Evolutionary conservation across 2,113 vertebrate species (phyloP).

Genomic region (Heterotilapia buettikoferi): DNA sequence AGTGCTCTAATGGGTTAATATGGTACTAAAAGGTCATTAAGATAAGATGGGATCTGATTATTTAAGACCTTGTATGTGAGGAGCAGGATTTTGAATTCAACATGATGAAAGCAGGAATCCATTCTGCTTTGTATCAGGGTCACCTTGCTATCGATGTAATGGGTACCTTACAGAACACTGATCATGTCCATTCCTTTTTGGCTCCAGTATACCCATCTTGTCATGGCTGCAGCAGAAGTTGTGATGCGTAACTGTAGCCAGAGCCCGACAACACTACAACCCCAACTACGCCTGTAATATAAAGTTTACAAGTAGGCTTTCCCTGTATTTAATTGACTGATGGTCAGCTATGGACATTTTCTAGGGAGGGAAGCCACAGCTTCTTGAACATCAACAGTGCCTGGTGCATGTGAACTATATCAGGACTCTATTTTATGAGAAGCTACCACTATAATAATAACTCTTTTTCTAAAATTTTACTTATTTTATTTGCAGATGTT

Average conservation of each 20-base stretch:
- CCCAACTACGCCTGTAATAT: background rate
- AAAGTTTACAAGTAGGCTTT: background rate
- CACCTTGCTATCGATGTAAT: background rate
- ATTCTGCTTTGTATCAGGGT: background rate
- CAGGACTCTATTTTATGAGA: background rate
- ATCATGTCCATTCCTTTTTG: background rate
- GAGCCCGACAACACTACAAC: background rate
- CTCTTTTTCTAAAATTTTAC: background rate
- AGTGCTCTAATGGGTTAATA: accelerated
- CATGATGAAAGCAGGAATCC: background rate
- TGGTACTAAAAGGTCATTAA: accelerated
- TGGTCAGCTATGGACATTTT: background rate
- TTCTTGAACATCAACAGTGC: background rate
- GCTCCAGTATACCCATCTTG: background rate
- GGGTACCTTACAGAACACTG: background rate
- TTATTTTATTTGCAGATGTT: background rate
- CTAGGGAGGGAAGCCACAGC: background rate
- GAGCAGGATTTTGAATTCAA: accelerated
- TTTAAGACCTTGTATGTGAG: background rate
- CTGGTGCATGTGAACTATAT: background rate
- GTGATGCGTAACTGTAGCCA: background rate
- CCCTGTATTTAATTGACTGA: background rate
- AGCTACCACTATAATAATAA: background rate
- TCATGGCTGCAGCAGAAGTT: background rate
- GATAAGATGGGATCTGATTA: accelerated